Evolutionary conservation across 2,797 vertebrate genomes (phyloP).

Genomic region (Galaxias olidus): DNA sequence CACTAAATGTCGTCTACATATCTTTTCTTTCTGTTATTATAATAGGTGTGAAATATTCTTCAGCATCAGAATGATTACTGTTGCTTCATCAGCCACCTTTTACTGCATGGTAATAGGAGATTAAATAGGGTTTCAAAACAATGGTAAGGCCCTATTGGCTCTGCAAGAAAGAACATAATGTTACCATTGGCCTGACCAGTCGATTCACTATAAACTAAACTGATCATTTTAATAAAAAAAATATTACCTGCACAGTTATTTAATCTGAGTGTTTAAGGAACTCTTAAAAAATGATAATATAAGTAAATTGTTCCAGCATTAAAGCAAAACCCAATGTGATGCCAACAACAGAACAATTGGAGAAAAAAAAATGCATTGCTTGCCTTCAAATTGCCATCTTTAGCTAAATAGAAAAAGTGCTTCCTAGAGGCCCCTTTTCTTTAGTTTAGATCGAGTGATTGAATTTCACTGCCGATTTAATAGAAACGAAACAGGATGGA

Average conservation of each 20-base stretch:
- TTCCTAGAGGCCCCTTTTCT: conserved; percentile 73
- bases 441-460: conserved; percentile 79
- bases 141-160: conserved; percentile 34
- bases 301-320: too few species aligned
- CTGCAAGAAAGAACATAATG: conserved; percentile 30
- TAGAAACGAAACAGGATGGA: conserved; percentile 97
- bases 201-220: too few species aligned
- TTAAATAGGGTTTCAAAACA: conserved; percentile 47
- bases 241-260: too few species aligned
- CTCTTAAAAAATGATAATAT: too few species aligned
- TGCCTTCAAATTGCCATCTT: conserved; percentile 52
- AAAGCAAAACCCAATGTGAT: too few species aligned
- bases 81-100: conserved; percentile 50
- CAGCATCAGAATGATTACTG: conserved; percentile 60
- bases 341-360: conserved; percentile 57
- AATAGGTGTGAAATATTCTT: too few species aligned
- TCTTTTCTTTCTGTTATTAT: too few species aligned
- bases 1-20: too few species aligned
- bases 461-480: conserved; percentile 96
- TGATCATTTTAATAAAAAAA: too few species aligned
- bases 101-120: conserved; percentile 62
- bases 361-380: conserved; percentile 62
- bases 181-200: conserved; percentile 50
- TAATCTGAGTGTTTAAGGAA: too few species aligned
- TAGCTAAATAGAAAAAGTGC: conserved; percentile 79